Evolutionary conservation across 37 sponge, comb jelly and placozoan genomes (phyloP), one percentile per base, ranked within the genome.

Genomic region (Cladorhizidae sp.): DNA sequence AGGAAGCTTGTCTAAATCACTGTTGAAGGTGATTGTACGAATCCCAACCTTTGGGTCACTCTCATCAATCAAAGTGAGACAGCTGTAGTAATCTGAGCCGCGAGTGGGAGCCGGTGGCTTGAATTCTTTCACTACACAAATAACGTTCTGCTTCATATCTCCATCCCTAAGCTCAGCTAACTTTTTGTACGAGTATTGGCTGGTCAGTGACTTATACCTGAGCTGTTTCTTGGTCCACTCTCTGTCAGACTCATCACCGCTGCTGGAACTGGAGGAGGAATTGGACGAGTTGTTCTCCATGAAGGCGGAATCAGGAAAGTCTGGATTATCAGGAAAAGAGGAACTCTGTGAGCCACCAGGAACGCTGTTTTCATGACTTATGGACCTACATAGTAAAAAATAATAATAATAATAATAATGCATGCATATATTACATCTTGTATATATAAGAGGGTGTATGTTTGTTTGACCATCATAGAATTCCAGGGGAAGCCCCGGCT

Each of bases 41-140:
- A 81, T 37, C 20, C 76, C 77, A 31, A 29, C 72, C 8, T 3
- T 25, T 2, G 80, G 57, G n/a, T 40, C 9, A 70, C 52, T 87
- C 38, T 75, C 75, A 75, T 87, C 88, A 31, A 75, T 22, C 14
- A 87, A 11, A 3, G 69, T 76, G 41, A 87, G 22, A 3, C 38
- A 56, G 9, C 64, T 26, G 52, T 57, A 76, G 45, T 61, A 75
- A 26, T 87, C 88, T 1, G 59, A 65, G 0, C 88, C 88, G 36
- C 69, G 22, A 1, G 77, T 59, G 35, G 26, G 62, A 0, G n/a
- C 26, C 0, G 62, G 45, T 6, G 70, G 72, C 23, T 55, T 75
- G 72, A 87, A 87, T 9, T 77, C 58, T 64, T 73, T 81, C 26
- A 87, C 82, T 9, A 87, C 72, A 32, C 82, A 81, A 87, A 67